Conservation (phyloP, 2,888 invertebrate genomes). For the Aleiodes alternator region DNA sequence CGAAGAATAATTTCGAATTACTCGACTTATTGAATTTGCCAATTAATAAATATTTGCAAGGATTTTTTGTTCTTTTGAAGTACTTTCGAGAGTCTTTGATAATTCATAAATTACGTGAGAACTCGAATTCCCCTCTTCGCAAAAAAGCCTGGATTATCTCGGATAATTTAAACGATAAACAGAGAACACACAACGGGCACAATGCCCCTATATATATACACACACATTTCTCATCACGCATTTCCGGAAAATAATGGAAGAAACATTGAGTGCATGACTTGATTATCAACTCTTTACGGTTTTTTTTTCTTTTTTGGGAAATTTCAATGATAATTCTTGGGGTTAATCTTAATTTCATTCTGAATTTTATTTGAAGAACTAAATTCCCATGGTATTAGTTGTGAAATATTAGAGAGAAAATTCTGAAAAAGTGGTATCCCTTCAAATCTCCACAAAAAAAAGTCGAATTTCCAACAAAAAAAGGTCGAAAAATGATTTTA, state of each 20-base stretch:
- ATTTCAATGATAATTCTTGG: too few species aligned
- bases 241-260: background rate
- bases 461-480: background rate
- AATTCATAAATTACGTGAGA: background rate
- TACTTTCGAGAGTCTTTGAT: too few species aligned
- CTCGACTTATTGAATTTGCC: background rate
- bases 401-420: too few species aligned
- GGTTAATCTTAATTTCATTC: too few species aligned
- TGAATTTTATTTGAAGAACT: too few species aligned
- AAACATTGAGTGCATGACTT: too few species aligned
- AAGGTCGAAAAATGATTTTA: background rate
- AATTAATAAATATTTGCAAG: background rate
- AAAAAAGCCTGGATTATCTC: conserved; percentile 16
- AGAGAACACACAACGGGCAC: background rate
- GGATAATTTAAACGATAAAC: conserved; percentile 41
- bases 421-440: too few species aligned
- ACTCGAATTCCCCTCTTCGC: conserved; percentile 6
- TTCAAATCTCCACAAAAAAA: too few species aligned
- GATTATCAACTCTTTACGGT: too few species aligned
- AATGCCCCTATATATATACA: background rate
- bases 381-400: too few species aligned
- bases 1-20: background rate
- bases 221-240: conserved; percentile 8
- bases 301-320: too few species aligned
- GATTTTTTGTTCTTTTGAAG: too few species aligned